Evolutionary conservation across 2,113 vertebrate genomes (phyloP).

Genomic region (Anseranas semipalmata): DNA sequence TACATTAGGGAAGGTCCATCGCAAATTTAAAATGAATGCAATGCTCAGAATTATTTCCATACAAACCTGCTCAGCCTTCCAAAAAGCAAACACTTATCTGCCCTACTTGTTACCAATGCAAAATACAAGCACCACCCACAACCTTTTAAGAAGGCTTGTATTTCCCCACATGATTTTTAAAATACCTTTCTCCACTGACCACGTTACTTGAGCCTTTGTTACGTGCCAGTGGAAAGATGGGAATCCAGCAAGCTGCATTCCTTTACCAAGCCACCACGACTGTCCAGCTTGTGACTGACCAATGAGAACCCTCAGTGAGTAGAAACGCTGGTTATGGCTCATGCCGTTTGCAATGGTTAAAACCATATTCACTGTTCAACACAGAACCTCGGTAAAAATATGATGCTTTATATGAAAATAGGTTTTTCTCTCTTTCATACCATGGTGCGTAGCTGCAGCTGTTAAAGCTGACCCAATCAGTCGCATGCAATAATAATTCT

Average conservation of each 20-base stretch:
- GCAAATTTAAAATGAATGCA: not conserved
- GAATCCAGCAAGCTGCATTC: not conserved
- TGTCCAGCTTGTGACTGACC: not conserved
- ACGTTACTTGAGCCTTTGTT: not conserved
- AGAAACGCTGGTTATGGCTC: not conserved
- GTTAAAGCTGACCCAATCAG: not conserved
- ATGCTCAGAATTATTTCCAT: not conserved
- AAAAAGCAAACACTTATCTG: not conserved
- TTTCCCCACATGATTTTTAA: not conserved
- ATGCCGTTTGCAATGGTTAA: not conserved
- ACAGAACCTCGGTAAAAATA: not conserved
- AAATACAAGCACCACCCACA: not conserved
- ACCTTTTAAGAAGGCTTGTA: not conserved
- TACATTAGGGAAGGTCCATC: not conserved
- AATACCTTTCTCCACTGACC: not conserved
- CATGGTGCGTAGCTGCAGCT: not conserved
- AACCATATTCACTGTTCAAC: rapidly evolving
- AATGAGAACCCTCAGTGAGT: rapidly evolving
- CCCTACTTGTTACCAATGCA: rapidly evolving
- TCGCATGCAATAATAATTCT: not conserved
- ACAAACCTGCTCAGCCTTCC: not conserved
- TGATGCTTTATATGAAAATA: not conserved
- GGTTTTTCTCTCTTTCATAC: not conserved
- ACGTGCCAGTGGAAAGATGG: not conserved
- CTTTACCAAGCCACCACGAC: not conserved